Base-by-base conservation (phyloP, 2,888 invertebrate genomes). In the Dicycla oo region DNA sequence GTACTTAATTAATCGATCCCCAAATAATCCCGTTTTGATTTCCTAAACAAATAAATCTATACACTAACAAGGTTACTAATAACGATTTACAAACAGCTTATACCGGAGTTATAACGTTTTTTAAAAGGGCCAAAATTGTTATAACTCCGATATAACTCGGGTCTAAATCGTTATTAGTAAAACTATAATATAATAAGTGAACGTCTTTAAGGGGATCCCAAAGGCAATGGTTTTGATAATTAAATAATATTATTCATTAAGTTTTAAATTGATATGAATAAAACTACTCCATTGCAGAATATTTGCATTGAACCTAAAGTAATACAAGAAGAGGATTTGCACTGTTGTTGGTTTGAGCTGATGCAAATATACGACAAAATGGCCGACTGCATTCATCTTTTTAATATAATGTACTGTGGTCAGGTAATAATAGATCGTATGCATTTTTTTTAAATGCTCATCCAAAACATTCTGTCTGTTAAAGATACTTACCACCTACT, bases 331-430 rank as follows among this genome's bases (percentile, higher is more conserved):
- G 34, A 81, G 75, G 64, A 72, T 81, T 43, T 77, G 70, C n/a
- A 85, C 15, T 90, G 88, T 72, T 89, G 91, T 78, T 93, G 94
- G 94, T 91, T 89, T 69, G 93, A 94, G 83, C 82, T 94, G 23
- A 94, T 94, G 93, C 90, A 91, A 85, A 92, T 94, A 68, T 94
- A 93, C 81, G 92, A 94, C 78, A 91, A 92, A 87, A 82, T 92
- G 62, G 89, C 92, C 4, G 94, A 94, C 66, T 90, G 90, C 63
- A 81, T 93, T 69, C 85, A 87, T 73, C 63, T 91, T 38, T 94
- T 93, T 63, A 93, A 93, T 80, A 80, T 89, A 78, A 93, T 94
- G 49, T 94, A 92, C 77, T 86, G 90, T 65, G 86, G 86, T 47
- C 94, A 93, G 89, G 94, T 94, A 86, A 56, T 18, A 34, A 51